Evolutionary conservation across 2,888 invertebrate genomes (phyloP), one percentile per base, ranked within the genome.

Genomic region (Hofmannophila pseudospretella): DNA sequence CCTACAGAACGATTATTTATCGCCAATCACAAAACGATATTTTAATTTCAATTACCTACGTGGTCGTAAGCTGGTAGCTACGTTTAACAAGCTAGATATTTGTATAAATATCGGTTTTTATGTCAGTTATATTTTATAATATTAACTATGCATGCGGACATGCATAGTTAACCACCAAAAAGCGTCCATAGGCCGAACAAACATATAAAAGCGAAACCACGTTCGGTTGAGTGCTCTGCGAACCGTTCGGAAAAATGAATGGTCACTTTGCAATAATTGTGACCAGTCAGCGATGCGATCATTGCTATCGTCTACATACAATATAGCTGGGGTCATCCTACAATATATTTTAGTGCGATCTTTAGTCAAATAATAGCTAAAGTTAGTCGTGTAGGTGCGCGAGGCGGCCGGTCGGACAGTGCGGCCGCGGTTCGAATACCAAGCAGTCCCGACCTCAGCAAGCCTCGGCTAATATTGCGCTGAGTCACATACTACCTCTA

Each of bases 171-270:
- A 80, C 79, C 77, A 60, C 77, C 71, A 66, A 59, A 60, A 63
- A 70, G 65, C 67, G 62, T 57, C 63, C 77, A 76, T 75, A 78
- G 72, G 72, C 63, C 71, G 80, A 76, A 69, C 78, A 76, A 80
- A 77, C 72, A 72, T 66, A 69, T 72, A 80, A 79, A 82, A 81
- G 79, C 74, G 78, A 71, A 76, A 71, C 75, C 80, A 79, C 78
- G 80, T 77, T 74, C 81, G 81, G 73, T 41, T 69, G 76, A 55
- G 70, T 72, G 68, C 72, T 62, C 67, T 49, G 60, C 68, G 67
- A 58, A 58, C 67, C 60, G 16, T n/a, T n/a, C 61, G 62, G 69
- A 78, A 81, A 81, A 79, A 82, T 79, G 72, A 75, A 79, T 77
- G 73, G 74, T 56, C 73, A 74, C 76, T 80, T 73, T 67, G 73